Conservation (phyloP, 1,140 invertebrate species). For the Anastatus disparis region DNA sequence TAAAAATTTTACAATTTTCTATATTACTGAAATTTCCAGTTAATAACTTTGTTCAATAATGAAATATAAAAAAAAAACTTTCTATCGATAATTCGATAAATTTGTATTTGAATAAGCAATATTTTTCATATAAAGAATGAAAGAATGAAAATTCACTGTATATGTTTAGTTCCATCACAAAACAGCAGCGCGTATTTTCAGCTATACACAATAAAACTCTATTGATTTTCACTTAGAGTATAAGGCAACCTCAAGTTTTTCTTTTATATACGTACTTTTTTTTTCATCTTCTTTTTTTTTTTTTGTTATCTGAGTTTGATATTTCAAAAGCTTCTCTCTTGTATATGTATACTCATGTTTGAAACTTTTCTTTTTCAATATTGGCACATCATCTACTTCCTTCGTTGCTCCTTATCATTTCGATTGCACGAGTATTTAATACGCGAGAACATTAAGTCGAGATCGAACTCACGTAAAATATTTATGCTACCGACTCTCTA, state of each 20-base stretch:
- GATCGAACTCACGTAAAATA: too few species aligned
- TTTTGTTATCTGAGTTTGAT: conserved; percentile 54
- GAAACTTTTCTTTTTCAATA: conserved; percentile 25
- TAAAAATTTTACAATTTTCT: too few species aligned
- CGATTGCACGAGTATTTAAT: not conserved
- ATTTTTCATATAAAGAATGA: too few species aligned
- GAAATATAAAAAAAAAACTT: too few species aligned
- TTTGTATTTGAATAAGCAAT: too few species aligned
- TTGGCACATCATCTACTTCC: conserved; percentile 2
- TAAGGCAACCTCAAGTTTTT: conserved; percentile 39
- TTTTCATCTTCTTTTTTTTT: conserved; percentile 55
- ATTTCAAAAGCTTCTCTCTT: conserved; percentile 35
- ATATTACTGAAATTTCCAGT: too few species aligned
- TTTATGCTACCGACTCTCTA: too few species aligned
- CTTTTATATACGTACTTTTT: too few species aligned
- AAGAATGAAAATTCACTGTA: not conserved
- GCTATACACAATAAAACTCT: conserved; percentile 50
- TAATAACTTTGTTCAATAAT: too few species aligned
- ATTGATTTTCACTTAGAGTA: conserved; percentile 58
- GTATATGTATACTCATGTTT: not conserved
- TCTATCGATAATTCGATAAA: too few species aligned
- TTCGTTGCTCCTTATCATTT: conserved; percentile 21
- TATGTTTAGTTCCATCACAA: not conserved
- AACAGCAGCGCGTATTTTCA: conserved; percentile 9
- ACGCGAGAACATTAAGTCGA: too few species aligned